Conservation (phyloP, 2,113 vertebrate species). For the Cynoglossus semilaevis region DNA sequence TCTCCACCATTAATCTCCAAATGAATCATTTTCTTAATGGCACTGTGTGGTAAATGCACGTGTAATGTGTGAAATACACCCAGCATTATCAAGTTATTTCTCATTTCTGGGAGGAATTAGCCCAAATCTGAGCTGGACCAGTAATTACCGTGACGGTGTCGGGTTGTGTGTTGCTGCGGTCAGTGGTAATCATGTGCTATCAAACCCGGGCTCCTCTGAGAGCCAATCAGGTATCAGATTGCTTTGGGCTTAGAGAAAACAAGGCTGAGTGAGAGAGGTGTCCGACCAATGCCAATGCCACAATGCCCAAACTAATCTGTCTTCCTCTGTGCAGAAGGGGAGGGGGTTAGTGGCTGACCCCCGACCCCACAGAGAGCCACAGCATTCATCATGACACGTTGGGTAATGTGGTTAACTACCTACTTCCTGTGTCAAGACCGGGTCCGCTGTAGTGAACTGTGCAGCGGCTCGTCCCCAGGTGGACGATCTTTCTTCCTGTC, state of each 20-base stretch:
- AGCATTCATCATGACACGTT: slow-evolving; percentile 78
- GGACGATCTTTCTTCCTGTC: slow-evolving; percentile 26
- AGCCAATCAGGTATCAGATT: slow-evolving; percentile 71
- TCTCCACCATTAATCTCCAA: background rate
- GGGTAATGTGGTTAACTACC: slow-evolving; percentile 75
- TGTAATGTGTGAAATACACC: slow-evolving; percentile 31
- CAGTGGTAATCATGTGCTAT: slow-evolving; percentile 60
- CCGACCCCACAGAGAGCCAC: slow-evolving; percentile 70
- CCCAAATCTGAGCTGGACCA: slow-evolving; percentile 46
- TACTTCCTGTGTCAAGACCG: slow-evolving; percentile 62
- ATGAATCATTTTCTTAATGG: background rate
- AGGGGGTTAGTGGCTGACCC: slow-evolving; percentile 55
- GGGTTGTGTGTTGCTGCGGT: slow-evolving; percentile 47
- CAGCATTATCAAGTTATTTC: slow-evolving; percentile 46
- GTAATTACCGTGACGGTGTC: slow-evolving; percentile 60
- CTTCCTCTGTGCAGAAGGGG: slow-evolving; percentile 72
- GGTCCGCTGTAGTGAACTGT: slow-evolving; percentile 23
- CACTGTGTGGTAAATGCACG: slow-evolving; percentile 4
- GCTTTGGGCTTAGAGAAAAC: slow-evolving; percentile 75
- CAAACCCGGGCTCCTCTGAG: slow-evolving; percentile 49
- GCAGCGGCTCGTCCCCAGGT: slow-evolving; percentile 44
- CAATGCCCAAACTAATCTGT: slow-evolving; percentile 75
- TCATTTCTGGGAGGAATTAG: slow-evolving; percentile 58
- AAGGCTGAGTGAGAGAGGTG: slow-evolving; percentile 66
- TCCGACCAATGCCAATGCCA: slow-evolving; percentile 35